Evolutionary conservation across 1,140 invertebrate genomes (phyloP).

Genomic region (Apocrypta bakeri): DNA sequence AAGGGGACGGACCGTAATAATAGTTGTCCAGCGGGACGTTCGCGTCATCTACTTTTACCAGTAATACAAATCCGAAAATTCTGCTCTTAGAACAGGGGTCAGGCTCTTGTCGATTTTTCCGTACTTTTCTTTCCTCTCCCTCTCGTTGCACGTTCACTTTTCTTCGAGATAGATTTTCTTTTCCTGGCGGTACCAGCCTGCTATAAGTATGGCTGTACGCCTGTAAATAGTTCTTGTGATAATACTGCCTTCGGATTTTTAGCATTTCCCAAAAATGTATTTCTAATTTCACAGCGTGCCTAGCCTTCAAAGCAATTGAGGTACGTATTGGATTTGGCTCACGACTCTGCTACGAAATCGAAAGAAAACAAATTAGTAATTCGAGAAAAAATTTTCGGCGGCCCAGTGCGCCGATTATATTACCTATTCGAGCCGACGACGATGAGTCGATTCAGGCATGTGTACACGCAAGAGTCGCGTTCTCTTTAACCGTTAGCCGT

Average conservation of each 20-base stretch:
- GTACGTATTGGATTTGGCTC: not conserved
- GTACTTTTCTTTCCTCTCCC: slow-evolving; percentile 11
- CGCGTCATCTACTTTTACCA: slow-evolving; percentile 60
- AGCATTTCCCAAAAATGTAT: too few species aligned
- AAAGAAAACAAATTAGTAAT: not conserved
- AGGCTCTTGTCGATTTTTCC: not conserved
- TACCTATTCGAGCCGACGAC: slow-evolving; percentile 45
- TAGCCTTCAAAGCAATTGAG: too few species aligned
- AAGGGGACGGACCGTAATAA: slow-evolving; percentile 56
- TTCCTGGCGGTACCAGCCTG: not conserved
- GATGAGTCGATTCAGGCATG: slow-evolving; percentile 18
- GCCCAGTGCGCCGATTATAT: slow-evolving; percentile 25
- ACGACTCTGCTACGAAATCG: not conserved
- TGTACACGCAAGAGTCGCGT: slow-evolving; percentile 35
- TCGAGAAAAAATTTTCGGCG: slow-evolving; percentile 10
- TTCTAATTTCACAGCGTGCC: too few species aligned
- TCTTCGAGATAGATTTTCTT: not conserved
- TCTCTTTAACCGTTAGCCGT: slow-evolving; percentile 58
- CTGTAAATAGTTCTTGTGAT: too few species aligned
- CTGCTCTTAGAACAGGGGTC: slow-evolving; percentile 45
- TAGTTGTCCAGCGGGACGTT: slow-evolving; percentile 59
- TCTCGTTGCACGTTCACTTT: not conserved
- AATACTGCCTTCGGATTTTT: too few species aligned
- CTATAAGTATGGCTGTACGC: too few species aligned
- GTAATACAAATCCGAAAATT: slow-evolving; percentile 59